These are phyloP conservation scores for Amphiprion percula DNA, from an alignment of 2,113 vertebrate species.

Conservation along the genomic window DNA sequence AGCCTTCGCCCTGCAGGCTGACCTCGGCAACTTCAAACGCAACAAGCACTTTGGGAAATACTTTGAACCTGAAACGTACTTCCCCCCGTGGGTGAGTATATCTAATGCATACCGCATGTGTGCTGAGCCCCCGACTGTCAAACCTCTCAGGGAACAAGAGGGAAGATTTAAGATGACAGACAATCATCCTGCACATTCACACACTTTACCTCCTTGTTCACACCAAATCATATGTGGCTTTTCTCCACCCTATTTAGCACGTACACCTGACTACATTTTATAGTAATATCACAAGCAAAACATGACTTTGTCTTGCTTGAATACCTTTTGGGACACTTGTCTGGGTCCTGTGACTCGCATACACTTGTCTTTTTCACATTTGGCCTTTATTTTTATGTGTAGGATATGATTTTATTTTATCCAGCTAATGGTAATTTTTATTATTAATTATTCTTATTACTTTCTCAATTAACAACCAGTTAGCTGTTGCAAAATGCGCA, in stretches of 20 bases:
- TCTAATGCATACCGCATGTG: conserved; percentile 20
- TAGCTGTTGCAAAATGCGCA: too few relatives aligned
- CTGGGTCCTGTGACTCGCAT: too few relatives aligned
- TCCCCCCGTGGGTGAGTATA: conserved; percentile 93
- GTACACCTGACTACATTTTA: conserved; percentile 13
- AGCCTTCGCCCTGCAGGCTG: conserved; percentile 96
- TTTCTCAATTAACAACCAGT: too few relatives aligned
- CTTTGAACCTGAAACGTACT: conserved; percentile 97
- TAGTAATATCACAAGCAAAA: not conserved
- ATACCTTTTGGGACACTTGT: not conserved
- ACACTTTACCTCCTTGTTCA: not conserved
- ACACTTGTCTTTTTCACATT: not conserved
- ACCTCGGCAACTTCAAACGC: conserved; percentile 97
- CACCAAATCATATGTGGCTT: too few relatives aligned
- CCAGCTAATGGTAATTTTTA: too few relatives aligned
- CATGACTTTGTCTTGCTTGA: not conserved
- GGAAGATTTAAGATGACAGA: not conserved
- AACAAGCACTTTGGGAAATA: conserved; percentile 97
- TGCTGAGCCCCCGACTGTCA: not conserved
- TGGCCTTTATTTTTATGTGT: too few relatives aligned
- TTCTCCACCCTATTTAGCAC: too few relatives aligned
- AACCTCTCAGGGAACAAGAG: not conserved
- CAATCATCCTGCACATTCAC: not conserved
- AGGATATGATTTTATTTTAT: too few relatives aligned
- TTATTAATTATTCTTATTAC: too few relatives aligned